phyloP scores from a whole-genome alignment of 2,888 invertebrate species.

The Cheilosia pagana region DNA sequence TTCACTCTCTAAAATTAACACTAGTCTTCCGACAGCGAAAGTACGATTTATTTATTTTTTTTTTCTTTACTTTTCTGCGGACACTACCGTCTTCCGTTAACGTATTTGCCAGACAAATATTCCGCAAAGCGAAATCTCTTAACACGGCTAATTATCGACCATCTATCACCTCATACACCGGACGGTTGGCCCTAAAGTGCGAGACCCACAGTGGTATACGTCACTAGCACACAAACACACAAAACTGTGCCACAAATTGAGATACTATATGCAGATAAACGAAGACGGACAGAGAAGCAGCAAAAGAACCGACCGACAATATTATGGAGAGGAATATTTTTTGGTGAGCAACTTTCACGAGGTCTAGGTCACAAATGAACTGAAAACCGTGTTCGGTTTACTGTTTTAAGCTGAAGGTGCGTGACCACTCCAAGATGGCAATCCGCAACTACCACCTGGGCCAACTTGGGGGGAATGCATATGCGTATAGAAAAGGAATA shows the following conservation, averaged over 20 bases:
- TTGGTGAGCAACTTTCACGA: slow-evolving; percentile 82
- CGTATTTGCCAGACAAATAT: slow-evolving; percentile 36
- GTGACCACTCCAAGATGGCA: slow-evolving; percentile 50
- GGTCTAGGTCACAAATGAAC: slow-evolving; percentile 83
- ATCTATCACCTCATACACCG: slow-evolving; percentile 53
- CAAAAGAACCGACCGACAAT: slow-evolving; percentile 11
- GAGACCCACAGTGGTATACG: slow-evolving; percentile 6
- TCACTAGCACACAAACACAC: slow-evolving; percentile 19
- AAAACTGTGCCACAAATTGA: slow-evolving; percentile 32
- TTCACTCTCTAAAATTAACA: slow-evolving; percentile 67
- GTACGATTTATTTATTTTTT: slow-evolving; percentile 34
- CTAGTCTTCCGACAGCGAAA: slow-evolving; percentile 60
- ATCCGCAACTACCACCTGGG: slow-evolving; percentile 8
- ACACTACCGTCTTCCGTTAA: slow-evolving; percentile 35
- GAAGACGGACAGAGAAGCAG: slow-evolving; percentile 5
- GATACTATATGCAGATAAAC: slow-evolving; percentile 8
- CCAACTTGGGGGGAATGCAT: slow-evolving; percentile 1
- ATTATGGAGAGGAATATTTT: slow-evolving; percentile 25
- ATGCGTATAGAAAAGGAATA: slow-evolving; percentile 10
- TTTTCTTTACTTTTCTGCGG: slow-evolving; percentile 9
- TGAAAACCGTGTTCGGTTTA: slow-evolving; percentile 76
- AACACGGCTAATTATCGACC: slow-evolving; percentile 65
- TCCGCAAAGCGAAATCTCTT: slow-evolving; percentile 53
- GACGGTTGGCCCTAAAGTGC: slow-evolving; percentile 9
- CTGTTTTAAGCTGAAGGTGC: slow-evolving; percentile 71